Evolutionary conservation across 2,113 vertebrate species (phyloP), one percentile per base, ranked within the genome.

Genomic region (Poeciliopsis turrubarensis): DNA sequence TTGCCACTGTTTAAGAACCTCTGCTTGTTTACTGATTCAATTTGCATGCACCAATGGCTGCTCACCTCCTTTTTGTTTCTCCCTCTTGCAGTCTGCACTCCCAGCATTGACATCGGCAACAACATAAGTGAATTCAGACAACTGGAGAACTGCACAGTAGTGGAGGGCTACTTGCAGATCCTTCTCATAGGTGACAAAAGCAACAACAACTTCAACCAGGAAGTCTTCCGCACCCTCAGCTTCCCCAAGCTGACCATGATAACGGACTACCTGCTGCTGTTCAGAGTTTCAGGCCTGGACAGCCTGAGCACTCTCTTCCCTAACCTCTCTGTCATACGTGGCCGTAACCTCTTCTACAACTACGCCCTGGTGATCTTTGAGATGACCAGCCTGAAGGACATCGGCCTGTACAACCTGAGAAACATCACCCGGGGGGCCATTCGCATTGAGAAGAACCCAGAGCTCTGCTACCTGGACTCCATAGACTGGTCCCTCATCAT

Each of bases 331-430:
- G 97, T 99, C 86, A 99, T 99, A 87, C 97, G 97, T 0, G 98
- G 98, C 70, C 96, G 95, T 76, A 97, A 95, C 83, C 97, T 99
- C 61, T 99, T 99, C 92, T 99, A 99, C 92, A 99, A 99, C 93
- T 99, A 99, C 29, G 98, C 98, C 60, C 94, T 99, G 79, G 98
- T 99, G 60, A 96, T 99, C 93, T 99, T 98, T 3, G 98, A 99
- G 92, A 99, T 99, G 98, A 98, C 96, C 26, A 97, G 97, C 84
- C 94, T 99, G 68, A 99, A 99, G 76, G 98, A 99, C 89, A 98
- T 99, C 0, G 98, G 98, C 34, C 95, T 99, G 44, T 94, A 96
- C 90, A 99, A 95, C 87, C 87, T 99, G 90, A 94, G 96, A 83
- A 99, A 99, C 93, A 98, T 99, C 87, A 99, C 98, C 0, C 96